A percentile compares a stretch with the other conserved stretches of the same genome.
phyloP scores from a whole-genome alignment of 1,140 invertebrate genomes.

The Rhopalosiphum maidis region DNA sequence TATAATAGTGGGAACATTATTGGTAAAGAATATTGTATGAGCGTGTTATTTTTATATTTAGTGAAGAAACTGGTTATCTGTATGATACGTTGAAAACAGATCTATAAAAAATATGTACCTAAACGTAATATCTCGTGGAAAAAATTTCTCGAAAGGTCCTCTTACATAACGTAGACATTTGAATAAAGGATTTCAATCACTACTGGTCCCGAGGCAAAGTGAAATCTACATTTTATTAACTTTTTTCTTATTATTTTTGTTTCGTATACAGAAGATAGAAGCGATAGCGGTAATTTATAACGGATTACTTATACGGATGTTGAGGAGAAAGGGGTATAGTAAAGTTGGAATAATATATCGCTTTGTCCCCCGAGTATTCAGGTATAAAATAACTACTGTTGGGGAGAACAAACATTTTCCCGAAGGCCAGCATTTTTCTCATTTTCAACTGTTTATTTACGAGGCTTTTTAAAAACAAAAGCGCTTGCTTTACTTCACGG shows the following conservation, averaged over 20 bases:
- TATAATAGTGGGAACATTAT: neutral
- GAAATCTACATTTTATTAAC: conserved; percentile 57
- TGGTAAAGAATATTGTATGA: neutral
- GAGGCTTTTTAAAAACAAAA: conserved; percentile 53
- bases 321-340: conserved; percentile 52
- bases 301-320: conserved; percentile 47
- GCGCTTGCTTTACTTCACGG: conserved; percentile 1
- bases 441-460: conserved; percentile 56
- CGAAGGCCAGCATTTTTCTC: conserved; percentile 40
- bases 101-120: neutral
- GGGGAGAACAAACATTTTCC: conserved; percentile 44
- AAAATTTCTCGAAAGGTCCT: neutral
- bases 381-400: conserved; percentile 48
- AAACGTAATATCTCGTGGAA: neutral
- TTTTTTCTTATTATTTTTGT: conserved; percentile 39
- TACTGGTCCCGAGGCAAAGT: conserved; percentile 42
- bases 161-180: conserved; percentile 18
- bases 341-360: conserved; percentile 57
- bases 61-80: conserved; percentile 14
- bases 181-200: conserved; percentile 46
- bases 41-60: neutral
- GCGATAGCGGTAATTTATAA: conserved; percentile 53
- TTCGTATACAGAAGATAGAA: conserved; percentile 6
- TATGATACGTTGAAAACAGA: neutral
- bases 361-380: conserved; percentile 54